These are phyloP conservation scores for Hydrochoerus hydrochaeris DNA, from an alignment of 2,113 vertebrate species.

Conservation along the genomic window DNA sequence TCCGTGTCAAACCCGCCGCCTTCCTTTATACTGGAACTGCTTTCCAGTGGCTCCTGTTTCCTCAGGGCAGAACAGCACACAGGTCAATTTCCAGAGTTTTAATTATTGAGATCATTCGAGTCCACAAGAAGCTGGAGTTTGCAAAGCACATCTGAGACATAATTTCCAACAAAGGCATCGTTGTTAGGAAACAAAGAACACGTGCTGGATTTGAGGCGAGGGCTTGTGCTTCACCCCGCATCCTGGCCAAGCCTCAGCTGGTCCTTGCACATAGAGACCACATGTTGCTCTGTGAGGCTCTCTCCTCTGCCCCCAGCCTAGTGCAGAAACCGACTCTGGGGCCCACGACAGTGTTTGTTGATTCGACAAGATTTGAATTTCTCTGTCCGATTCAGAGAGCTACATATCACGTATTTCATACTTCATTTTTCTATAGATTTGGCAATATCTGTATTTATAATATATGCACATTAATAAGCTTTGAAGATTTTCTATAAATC, in stretches of 20 bases:
- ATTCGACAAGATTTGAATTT: not conserved
- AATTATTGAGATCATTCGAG: not conserved
- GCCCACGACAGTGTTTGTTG: not conserved
- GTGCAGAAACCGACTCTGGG: not conserved
- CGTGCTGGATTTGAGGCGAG: not conserved
- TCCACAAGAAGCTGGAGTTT: not conserved
- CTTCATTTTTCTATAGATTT: conserved; percentile 32
- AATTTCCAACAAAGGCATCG: not conserved
- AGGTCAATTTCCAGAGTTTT: not conserved
- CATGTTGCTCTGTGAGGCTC: too few relatives aligned
- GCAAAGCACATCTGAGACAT: conserved; percentile 1
- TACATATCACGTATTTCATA: not conserved
- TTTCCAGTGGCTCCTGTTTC: not conserved
- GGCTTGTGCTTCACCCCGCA: not conserved
- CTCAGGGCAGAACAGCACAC: not conserved
- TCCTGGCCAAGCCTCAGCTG: not conserved
- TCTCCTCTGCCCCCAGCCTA: not conserved
- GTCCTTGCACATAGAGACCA: not conserved
- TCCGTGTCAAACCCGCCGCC: not conserved
- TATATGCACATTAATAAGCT: conserved; percentile 14
- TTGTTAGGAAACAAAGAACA: not conserved
- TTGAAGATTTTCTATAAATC: conserved; percentile 64
- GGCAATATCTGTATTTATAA: conserved; percentile 46
- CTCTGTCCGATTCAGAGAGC: not conserved
- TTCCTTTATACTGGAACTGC: conserved; percentile 9